Evolutionary conservation across 2,113 vertebrate genomes (phyloP).

Genomic region (Misgurnus anguillicaudatus): DNA sequence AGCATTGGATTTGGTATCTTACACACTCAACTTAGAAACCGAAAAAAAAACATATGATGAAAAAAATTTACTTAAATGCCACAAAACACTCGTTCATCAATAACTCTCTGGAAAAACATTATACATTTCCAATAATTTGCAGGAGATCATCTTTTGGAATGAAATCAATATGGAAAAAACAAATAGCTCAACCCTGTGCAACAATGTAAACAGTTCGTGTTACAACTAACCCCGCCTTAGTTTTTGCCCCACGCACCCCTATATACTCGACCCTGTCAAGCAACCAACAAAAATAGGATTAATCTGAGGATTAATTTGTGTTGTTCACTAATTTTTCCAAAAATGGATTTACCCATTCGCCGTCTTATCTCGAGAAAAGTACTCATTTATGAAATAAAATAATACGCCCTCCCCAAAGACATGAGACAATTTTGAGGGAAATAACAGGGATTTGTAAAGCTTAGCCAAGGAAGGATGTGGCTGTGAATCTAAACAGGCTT

Average conservation of each 20-base stretch:
- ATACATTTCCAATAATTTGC: no score
- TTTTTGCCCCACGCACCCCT: neutral
- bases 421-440: slow-evolving; percentile 55
- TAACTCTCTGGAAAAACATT: no score
- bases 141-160: no score
- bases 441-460: slow-evolving; percentile 66
- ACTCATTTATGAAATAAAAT: slow-evolving; percentile 9
- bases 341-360: slow-evolving; percentile 14
- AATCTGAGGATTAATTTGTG: neutral
- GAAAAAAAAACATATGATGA: no score
- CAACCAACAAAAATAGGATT: neutral
- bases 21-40: no score
- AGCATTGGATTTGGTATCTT: no score
- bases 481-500: slow-evolving; percentile 59
- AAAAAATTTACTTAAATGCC: no score
- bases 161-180: no score
- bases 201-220: no score
- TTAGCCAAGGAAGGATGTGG: slow-evolving; percentile 55
- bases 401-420: slow-evolving; percentile 20
- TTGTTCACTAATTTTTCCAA: slow-evolving; percentile 3
- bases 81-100: no score
- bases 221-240: no score
- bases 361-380: slow-evolving; percentile 1
- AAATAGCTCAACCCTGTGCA: no score
- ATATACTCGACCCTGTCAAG: neutral